phyloP scores from a whole-genome alignment of 2,797 vertebrate genomes.

The Podargus strigoides region DNA sequence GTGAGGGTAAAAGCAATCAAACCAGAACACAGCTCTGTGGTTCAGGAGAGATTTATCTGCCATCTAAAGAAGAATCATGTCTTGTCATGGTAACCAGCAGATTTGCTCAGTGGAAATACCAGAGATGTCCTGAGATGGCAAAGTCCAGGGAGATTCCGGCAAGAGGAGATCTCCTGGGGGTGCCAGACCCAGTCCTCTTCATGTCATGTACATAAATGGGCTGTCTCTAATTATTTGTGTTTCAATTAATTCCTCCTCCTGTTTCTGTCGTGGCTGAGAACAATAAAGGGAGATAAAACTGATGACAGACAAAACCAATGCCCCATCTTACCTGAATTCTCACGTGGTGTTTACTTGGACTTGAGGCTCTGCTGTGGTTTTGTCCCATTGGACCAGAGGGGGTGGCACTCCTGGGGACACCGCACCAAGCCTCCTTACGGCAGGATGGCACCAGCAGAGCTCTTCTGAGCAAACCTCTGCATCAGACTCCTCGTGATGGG shows the following conservation, averaged over 20 bases:
- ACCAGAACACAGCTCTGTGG: neutral
- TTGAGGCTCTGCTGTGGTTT: neutral
- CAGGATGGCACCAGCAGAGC: neutral
- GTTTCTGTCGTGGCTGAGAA: neutral
- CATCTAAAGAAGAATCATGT: neutral
- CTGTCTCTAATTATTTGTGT: neutral
- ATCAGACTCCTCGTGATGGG: fast-evolving
- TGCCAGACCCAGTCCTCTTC: neutral
- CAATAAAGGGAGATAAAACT: neutral
- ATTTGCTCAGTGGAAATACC: neutral
- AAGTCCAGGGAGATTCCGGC: neutral
- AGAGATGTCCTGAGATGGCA: neutral
- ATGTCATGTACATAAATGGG: neutral
- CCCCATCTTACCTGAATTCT: neutral
- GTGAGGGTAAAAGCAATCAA: neutral
- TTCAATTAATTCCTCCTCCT: neutral
- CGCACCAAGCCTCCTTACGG: neutral
- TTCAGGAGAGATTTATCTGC: neutral
- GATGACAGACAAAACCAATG: neutral
- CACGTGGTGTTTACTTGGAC: fast-evolving
- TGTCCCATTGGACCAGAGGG: fast-evolving
- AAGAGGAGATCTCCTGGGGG: neutral
- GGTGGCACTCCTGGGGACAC: neutral
- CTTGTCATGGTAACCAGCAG: neutral
- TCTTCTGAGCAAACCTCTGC: neutral